phyloP scores from a whole-genome alignment of 2,888 invertebrate species.

The Melieria picta region DNA sequence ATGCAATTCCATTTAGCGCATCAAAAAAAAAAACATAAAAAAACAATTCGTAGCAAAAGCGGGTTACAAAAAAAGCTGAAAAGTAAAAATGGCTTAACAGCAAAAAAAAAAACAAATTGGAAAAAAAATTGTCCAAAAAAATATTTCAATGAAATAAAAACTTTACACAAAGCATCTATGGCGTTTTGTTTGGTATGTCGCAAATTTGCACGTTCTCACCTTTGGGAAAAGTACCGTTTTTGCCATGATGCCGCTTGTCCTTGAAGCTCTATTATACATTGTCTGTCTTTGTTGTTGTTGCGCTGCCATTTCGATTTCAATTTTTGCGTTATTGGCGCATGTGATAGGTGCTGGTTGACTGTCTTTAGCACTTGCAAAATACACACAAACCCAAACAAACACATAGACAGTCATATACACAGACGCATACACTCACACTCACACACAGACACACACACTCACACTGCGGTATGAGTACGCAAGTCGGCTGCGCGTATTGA shows the following conservation, averaged over 20 bases:
- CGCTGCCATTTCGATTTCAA: background rate
- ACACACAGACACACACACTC: background rate
- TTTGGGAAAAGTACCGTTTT: background rate
- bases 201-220: background rate
- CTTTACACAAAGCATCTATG: no score
- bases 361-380: no score
- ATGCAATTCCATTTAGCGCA: slow-evolving; percentile 14
- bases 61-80: background rate
- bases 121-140: background rate
- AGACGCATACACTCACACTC: background rate
- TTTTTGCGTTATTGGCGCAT: no score
- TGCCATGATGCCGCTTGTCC: no score
- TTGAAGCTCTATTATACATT: no score
- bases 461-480: background rate
- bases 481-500: background rate
- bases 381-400: no score
- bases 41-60: background rate
- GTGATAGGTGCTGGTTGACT: no score
- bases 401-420: background rate
- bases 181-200: no score
- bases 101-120: slow-evolving; percentile 4
- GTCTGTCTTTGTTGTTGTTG: background rate
- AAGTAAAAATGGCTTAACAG: background rate
- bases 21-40: background rate
- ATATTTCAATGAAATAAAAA: no score